phyloP scores from a whole-genome alignment of 35 echinoderm and acorn worm species.

The Apostichopus californicus region DNA sequence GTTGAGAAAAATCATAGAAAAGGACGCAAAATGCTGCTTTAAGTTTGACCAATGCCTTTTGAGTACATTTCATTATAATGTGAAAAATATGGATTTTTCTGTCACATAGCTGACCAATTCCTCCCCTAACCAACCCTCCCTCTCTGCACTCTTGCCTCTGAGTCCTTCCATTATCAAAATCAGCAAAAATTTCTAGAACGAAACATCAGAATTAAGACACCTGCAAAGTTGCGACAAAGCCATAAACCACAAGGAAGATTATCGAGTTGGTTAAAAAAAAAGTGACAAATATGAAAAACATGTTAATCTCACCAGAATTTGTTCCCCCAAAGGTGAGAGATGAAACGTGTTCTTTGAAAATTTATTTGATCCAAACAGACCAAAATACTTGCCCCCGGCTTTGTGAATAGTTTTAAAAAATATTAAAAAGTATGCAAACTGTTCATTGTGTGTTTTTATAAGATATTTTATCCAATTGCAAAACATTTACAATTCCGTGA shows the following conservation, averaged over 20 bases:
- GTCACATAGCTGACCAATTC: too few species aligned
- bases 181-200: too few species aligned
- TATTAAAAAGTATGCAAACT: background rate
- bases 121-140: too few species aligned
- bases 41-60: too few species aligned
- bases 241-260: background rate
- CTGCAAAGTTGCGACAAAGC: too few species aligned
- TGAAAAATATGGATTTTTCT: too few species aligned
- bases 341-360: background rate
- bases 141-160: too few species aligned
- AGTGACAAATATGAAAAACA: background rate
- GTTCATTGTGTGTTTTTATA: background rate
- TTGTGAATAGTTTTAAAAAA: background rate
- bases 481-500: background rate
- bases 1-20: too few species aligned
- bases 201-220: too few species aligned
- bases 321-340: background rate
- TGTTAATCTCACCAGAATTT: background rate
- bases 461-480: background rate
- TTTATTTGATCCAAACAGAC: background rate
- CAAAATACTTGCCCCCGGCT: background rate
- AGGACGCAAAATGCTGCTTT: too few species aligned
- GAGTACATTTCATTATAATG: too few species aligned
- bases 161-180: too few species aligned
- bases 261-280: background rate